Evolutionary conservation across 2,113 vertebrate species (phyloP).

Genomic region (Trematomus loennbergii): DNA sequence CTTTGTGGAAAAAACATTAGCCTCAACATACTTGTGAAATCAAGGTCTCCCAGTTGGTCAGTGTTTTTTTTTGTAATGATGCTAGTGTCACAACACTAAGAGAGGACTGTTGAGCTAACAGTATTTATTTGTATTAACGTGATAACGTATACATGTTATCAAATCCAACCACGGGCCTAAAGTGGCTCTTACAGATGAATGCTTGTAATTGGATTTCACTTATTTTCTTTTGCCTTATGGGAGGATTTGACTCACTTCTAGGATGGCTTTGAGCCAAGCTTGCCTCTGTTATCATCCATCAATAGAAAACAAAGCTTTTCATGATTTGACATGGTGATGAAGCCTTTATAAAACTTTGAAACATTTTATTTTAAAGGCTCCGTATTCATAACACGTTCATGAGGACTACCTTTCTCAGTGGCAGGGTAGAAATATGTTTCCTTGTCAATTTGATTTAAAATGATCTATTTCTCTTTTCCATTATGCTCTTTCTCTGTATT

Average conservation of each 20-base stretch:
- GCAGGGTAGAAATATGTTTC: background rate
- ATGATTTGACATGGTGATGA: slow-evolving; percentile 9
- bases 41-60: slow-evolving; percentile 25
- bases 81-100: background rate
- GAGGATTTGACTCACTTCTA: slow-evolving; percentile 2
- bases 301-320: slow-evolving; percentile 17
- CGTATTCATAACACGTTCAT: background rate
- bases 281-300: slow-evolving; percentile 6
- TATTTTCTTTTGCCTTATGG: background rate
- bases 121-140: too few relatives aligned
- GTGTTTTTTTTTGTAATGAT: background rate
- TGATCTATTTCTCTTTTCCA: background rate
- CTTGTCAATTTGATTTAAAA: background rate
- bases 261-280: background rate
- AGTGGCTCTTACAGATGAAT: background rate
- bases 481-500: background rate
- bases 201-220: background rate
- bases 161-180: background rate
- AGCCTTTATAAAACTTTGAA: background rate
- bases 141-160: background rate
- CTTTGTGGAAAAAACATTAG: slow-evolving; percentile 40
- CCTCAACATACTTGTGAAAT: slow-evolving; percentile 11
- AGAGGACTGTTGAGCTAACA: background rate
- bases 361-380: background rate
- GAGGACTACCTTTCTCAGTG: background rate